Conservation (phyloP, 2,797 vertebrate genomes). For the Tympanoctomys barrerae region DNA sequence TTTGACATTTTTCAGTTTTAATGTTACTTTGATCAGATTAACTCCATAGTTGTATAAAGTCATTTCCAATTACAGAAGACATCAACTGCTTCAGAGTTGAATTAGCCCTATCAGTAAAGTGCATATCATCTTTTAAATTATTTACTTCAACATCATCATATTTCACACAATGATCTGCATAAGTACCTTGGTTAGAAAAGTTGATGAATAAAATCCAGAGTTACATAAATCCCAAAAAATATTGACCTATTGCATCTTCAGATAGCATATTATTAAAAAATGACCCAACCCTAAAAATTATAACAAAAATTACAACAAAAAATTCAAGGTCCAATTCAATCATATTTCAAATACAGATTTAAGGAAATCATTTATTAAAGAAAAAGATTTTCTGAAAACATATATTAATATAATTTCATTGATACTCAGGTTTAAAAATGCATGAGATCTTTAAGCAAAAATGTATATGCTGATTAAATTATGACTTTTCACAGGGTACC, state of each 20-base stretch:
- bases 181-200: not conserved
- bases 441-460: not conserved
- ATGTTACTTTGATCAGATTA: not conserved
- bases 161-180: not conserved
- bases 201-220: not conserved
- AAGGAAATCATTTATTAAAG: not conserved
- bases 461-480: conserved; percentile 37
- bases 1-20: not conserved
- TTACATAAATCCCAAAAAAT: not conserved
- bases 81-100: not conserved
- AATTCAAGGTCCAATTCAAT: not conserved
- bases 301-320: not conserved
- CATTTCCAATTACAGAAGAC: not conserved
- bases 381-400: not conserved
- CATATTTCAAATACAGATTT: not conserved
- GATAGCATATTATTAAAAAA: not conserved
- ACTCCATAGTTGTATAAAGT: not conserved
- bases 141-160: not conserved
- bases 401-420: not conserved
- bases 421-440: not conserved
- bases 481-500: conserved; percentile 72
- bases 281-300: not conserved
- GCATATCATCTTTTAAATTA: not conserved
- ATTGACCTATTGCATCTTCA: not conserved
- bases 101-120: not conserved